Percentiles rank a stretch among this genome's conserved stretches.
Conservation (phyloP, 2,888 invertebrate species). For the Dendrolimus houi region DNA sequence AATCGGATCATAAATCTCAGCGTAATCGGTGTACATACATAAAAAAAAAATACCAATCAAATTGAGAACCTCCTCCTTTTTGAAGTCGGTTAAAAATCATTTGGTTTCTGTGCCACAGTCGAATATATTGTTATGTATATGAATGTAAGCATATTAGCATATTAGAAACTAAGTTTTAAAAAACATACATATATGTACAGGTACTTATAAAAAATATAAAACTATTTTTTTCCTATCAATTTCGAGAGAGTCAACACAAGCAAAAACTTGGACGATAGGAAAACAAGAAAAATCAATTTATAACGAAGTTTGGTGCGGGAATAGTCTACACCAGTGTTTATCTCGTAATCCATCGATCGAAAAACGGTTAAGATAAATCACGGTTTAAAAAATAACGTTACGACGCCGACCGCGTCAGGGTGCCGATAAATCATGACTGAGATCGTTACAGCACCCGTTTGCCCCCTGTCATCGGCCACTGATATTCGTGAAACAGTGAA, state of each 20-base stretch:
- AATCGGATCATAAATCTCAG: no score
- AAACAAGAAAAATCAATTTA: neutral
- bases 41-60: no score
- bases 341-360: slow-evolving; percentile 36
- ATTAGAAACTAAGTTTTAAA: no score
- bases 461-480: slow-evolving; percentile 37
- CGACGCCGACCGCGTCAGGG: slow-evolving; percentile 34
- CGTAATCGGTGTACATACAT: no score
- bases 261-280: neutral
- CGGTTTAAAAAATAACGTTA: slow-evolving; percentile 54
- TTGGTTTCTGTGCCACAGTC: no score
- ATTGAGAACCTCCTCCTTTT: no score
- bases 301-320: neutral
- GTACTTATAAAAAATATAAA: neutral
- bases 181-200: neutral
- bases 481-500: slow-evolving; percentile 28
- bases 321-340: slow-evolving; percentile 22
- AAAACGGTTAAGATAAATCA: slow-evolving; percentile 53
- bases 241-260: neutral
- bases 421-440: slow-evolving; percentile 57
- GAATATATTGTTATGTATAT: no score
- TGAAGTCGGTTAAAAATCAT: no score
- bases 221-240: neutral
- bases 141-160: no score
- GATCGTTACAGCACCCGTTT: slow-evolving; percentile 36